These are phyloP conservation scores for Littorina saxatilis DNA, from an alignment of 1,140 invertebrate species.

Conservation along the genomic window DNA sequence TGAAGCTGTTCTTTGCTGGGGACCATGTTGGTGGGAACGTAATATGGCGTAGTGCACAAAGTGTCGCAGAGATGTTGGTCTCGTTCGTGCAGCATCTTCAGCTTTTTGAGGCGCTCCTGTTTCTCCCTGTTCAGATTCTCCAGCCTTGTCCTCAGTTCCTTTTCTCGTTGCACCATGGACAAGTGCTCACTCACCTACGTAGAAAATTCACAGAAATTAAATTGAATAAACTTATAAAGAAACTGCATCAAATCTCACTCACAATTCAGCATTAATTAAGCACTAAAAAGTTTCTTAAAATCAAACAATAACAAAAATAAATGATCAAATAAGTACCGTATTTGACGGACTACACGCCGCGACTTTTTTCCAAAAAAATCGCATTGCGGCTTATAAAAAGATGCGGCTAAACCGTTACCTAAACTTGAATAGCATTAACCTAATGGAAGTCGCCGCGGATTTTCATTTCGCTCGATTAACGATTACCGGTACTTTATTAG, in stretches of 20 bases:
- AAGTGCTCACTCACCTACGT: constrained; percentile 45
- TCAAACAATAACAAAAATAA: too few relatives aligned
- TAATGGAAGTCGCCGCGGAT: too few relatives aligned
- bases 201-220: background rate
- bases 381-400: too few relatives aligned
- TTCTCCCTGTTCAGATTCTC: constrained; percentile 62
- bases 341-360: too few relatives aligned
- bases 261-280: too few relatives aligned
- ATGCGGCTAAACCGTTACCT: too few relatives aligned
- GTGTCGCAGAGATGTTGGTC: constrained; percentile 67
- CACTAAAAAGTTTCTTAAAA: background rate
- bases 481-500: too few relatives aligned
- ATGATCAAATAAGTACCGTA: too few relatives aligned
- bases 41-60: constrained; percentile 66
- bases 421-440: too few relatives aligned
- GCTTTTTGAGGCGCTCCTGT: constrained; percentile 52
- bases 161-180: constrained; percentile 66
- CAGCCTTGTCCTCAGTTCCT: constrained; percentile 58
- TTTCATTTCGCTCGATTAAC: too few relatives aligned
- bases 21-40: constrained; percentile 65
- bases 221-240: background rate
- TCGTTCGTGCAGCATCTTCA: constrained; percentile 56
- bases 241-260: background rate
- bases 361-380: too few relatives aligned
- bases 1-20: constrained; percentile 64